phyloP scores from a whole-genome alignment of 2,888 invertebrate genomes.

The Oxyteleia sp. region DNA sequence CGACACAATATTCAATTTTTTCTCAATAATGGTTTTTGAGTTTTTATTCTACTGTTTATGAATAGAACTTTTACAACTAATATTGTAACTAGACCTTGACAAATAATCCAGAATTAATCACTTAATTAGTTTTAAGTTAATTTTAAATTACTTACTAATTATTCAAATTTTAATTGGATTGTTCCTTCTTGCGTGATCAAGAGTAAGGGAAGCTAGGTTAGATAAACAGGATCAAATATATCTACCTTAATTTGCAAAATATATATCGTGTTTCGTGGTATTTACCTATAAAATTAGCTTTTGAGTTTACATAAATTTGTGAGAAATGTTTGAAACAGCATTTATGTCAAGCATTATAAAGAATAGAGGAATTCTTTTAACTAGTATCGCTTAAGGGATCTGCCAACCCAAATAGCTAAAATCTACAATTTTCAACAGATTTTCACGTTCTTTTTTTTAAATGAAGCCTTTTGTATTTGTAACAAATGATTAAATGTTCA shows the following conservation, averaged over 20 bases:
- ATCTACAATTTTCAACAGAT: too few relatives aligned
- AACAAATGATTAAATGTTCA: too few relatives aligned
- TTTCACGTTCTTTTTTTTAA: too few relatives aligned
- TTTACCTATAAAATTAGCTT: conserved; percentile 51
- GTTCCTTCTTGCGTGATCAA: conserved; percentile 9
- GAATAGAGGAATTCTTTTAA: conserved; percentile 11
- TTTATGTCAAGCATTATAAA: neutral
- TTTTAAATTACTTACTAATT: conserved; percentile 30
- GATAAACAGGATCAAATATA: conserved; percentile 26
- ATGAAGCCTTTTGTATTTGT: too few relatives aligned
- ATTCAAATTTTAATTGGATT: conserved; percentile 25
- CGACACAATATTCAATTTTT: neutral
- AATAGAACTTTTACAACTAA: conserved; percentile 15
- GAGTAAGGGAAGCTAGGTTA: conserved; percentile 1
- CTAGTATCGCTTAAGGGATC: conserved; percentile 14
- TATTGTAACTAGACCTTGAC: neutral
- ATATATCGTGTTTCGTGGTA: conserved; percentile 33
- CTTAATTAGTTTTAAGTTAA: conserved; percentile 5
- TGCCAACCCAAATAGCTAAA: too few relatives aligned
- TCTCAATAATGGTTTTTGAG: neutral
- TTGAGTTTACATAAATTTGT: conserved; percentile 15
- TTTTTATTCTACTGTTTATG: neutral
- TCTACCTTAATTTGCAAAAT: conserved; percentile 37
- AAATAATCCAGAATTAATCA: conserved; percentile 6
- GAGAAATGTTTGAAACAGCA: conserved; percentile 24